Evolutionary conservation across 2,888 invertebrate genomes (phyloP).

Genomic region (Cheilosia vulpina): DNA sequence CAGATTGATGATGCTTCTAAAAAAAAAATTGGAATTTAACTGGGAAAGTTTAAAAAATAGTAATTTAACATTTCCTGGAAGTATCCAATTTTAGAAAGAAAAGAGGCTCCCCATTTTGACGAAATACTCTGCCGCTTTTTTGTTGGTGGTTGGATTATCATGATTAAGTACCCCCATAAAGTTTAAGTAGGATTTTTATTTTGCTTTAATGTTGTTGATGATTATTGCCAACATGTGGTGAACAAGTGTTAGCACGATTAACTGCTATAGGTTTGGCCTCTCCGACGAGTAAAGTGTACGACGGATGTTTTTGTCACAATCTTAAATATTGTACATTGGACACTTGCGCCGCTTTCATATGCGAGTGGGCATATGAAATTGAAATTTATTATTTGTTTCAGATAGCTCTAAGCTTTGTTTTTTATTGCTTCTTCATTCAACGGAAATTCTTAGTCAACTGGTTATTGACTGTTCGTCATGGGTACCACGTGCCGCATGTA

Average conservation of each 20-base stretch:
- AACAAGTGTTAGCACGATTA: slow-evolving; percentile 18
- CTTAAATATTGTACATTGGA: background rate
- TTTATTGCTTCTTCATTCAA: too few relatives aligned
- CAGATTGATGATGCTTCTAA: background rate
- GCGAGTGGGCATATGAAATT: too few relatives aligned
- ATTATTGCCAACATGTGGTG: slow-evolving; percentile 3
- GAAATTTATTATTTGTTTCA: too few relatives aligned
- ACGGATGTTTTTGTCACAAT: slow-evolving; percentile 4
- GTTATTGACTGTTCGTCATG: too few relatives aligned
- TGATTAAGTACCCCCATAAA: slow-evolving; percentile 35
- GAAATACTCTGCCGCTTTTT: slow-evolving; percentile 1
- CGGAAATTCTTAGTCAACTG: too few relatives aligned
- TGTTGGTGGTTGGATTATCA: background rate
- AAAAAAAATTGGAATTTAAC: background rate
- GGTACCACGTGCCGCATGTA: too few relatives aligned
- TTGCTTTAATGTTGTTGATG: background rate
- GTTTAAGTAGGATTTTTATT: slow-evolving; percentile 2
- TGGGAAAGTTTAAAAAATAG: slow-evolving; percentile 14
- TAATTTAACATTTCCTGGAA: slow-evolving; percentile 48
- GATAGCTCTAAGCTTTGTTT: too few relatives aligned
- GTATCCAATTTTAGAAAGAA: slow-evolving; percentile 22
- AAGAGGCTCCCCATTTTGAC: background rate
- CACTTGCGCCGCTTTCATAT: too few relatives aligned
- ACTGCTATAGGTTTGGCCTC: slow-evolving; percentile 1
- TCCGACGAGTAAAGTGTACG: background rate